Percentiles rank a stretch among this genome's conserved stretches.
Evolutionary conservation across 2,797 vertebrate genomes (phyloP).

Genomic region (Cryptoblepharus egeriae): DNA sequence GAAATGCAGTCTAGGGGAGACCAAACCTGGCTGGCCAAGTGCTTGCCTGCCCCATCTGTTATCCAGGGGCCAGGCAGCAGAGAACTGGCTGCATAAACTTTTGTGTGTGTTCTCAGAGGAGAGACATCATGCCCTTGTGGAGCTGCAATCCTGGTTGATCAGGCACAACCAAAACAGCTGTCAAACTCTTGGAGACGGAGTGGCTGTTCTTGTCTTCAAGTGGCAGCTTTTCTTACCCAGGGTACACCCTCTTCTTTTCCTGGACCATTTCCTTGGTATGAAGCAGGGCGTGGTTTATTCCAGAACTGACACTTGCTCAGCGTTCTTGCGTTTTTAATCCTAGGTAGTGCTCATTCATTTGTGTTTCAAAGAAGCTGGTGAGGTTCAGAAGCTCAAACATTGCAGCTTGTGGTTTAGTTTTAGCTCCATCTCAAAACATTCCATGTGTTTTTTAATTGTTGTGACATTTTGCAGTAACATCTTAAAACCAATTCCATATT

Average conservation of each 20-base stretch:
- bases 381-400: slow-evolving; percentile 5
- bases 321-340: slow-evolving; percentile 35
- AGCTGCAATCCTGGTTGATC: slow-evolving; percentile 60
- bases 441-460: slow-evolving; percentile 44
- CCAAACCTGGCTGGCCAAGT: slow-evolving; percentile 11
- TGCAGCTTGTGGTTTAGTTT: slow-evolving; percentile 58
- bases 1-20: slow-evolving; percentile 87
- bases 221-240: slow-evolving; percentile 61
- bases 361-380: slow-evolving; percentile 46
- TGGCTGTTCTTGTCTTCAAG: slow-evolving; percentile 49
- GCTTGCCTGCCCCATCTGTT: neutral
- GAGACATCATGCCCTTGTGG: slow-evolving; percentile 56
- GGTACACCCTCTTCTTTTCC: slow-evolving; percentile 4
- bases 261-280: neutral
- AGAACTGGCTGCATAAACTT: slow-evolving; percentile 62
- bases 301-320: slow-evolving; percentile 65
- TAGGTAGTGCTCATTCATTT: slow-evolving; percentile 29
- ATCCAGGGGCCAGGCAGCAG: slow-evolving; percentile 45
- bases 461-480: slow-evolving; percentile 46
- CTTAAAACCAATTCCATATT: slow-evolving; percentile 37
- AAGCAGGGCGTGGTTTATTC: slow-evolving; percentile 11
- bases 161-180: slow-evolving; percentile 68
- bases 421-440: slow-evolving; percentile 64
- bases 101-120: slow-evolving; percentile 60
- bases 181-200: slow-evolving; percentile 64